phyloP scores from a whole-genome alignment of 2,113 vertebrate species.

The Leptosomus discolor region DNA sequence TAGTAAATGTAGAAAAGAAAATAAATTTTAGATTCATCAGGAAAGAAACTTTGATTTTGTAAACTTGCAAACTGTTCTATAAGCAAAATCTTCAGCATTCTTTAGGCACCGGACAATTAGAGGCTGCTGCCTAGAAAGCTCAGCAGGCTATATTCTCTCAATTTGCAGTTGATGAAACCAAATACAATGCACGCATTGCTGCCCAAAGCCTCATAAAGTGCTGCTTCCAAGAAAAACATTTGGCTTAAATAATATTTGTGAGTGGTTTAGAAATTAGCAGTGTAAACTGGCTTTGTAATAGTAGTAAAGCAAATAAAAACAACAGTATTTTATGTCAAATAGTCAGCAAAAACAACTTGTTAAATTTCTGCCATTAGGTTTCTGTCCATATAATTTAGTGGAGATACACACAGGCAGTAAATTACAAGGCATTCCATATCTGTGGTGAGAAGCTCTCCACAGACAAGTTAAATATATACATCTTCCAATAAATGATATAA shows the following conservation, averaged over 20 bases:
- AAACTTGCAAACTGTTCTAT: background rate
- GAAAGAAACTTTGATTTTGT: background rate
- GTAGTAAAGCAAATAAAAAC: constrained; percentile 14
- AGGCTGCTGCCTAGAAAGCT: background rate
- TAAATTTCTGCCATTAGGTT: constrained; percentile 3
- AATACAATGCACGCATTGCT: background rate
- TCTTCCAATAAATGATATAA: background rate
- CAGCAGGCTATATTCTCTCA: background rate
- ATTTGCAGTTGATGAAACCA: background rate
- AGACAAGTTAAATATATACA: constrained; percentile 26
- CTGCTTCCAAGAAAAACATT: background rate
- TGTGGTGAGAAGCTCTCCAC: background rate
- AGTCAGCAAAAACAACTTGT: constrained; percentile 11
- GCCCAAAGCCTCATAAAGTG: background rate
- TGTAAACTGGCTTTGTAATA: background rate
- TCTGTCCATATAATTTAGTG: constrained; percentile 19
- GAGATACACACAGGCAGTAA: constrained; percentile 2
- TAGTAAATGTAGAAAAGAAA: background rate
- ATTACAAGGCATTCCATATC: background rate
- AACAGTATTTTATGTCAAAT: background rate
- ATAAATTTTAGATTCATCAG: background rate
- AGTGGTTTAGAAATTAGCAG: background rate
- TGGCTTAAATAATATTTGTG: background rate
- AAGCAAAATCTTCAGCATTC: background rate
- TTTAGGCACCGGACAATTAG: background rate